Evolutionary conservation across 2,797 vertebrate species (phyloP).

Genomic region (Phoxinus dragarum): DNA sequence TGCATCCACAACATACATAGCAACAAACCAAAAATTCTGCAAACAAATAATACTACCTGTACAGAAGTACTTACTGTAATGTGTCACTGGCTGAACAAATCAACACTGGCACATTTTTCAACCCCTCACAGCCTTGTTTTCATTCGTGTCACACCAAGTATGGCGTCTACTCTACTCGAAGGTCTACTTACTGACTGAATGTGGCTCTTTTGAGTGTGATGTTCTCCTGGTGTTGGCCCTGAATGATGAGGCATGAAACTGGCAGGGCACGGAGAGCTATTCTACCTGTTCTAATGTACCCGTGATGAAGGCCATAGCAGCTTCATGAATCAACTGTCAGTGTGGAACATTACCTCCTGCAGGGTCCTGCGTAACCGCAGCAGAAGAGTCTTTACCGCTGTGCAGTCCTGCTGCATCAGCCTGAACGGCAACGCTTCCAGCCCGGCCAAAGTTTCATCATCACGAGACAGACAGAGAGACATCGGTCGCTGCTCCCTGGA

Average conservation of each 20-base stretch:
- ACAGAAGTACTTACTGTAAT: neutral
- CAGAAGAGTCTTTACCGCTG: constrained; percentile 92
- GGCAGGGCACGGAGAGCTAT: constrained; percentile 21
- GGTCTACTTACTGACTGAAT: constrained; percentile 1
- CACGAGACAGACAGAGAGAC: constrained; percentile 72
- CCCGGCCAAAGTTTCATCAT: constrained; percentile 85
- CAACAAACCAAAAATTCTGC: neutral
- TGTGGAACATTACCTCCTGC: constrained; percentile 87
- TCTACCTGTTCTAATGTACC: constrained; percentile 44
- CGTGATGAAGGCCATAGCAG: constrained; percentile 23
- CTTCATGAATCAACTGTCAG: constrained; percentile 49
- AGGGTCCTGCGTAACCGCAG: constrained; percentile 93
- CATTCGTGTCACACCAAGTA: constrained; percentile 13
- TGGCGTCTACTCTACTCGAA: constrained; percentile 4
- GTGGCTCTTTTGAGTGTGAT: neutral
- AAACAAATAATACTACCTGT: neutral
- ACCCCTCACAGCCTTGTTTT: constrained; percentile 8
- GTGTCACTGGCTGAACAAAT: neutral
- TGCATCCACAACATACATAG: neutral
- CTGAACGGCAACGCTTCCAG: constrained; percentile 90
- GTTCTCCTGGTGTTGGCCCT: constrained; percentile 16
- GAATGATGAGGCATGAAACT: constrained; percentile 45
- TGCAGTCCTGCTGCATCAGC: constrained; percentile 96
- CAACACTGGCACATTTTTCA: neutral
- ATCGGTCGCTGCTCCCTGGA: constrained; percentile 80